A percentile compares a stretch with the other conserved stretches of the same genome.
These are phyloP conservation scores for Eupithecia subumbrata DNA, from an alignment of 2,888 invertebrate genomes.

Conservation along the genomic window DNA sequence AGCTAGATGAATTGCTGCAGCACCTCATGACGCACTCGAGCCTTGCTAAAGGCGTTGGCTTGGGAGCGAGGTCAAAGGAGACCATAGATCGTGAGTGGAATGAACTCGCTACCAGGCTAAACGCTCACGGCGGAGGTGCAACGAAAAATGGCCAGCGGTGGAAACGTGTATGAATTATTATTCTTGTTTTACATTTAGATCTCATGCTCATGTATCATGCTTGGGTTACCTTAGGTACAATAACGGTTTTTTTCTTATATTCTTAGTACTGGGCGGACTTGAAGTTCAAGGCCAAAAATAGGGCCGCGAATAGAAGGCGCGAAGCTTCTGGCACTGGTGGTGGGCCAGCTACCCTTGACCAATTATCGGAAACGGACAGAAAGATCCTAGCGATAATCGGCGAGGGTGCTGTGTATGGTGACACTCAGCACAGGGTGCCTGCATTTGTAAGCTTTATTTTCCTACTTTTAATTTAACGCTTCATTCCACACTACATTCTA, in stretches of 20 bases:
- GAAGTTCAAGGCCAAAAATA: not conserved
- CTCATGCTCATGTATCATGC: too few species aligned
- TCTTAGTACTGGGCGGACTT: slow-evolving; percentile 1
- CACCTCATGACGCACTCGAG: slow-evolving; percentile 16
- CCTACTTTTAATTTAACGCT: too few species aligned
- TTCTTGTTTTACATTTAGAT: too few species aligned
- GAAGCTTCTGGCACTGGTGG: not conserved
- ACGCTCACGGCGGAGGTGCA: slow-evolving; percentile 19
- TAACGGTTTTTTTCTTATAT: not conserved
- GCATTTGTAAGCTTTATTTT: too few species aligned
- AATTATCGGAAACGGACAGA: not conserved
- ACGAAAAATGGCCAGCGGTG: not conserved
- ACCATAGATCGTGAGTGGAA: slow-evolving; percentile 19
- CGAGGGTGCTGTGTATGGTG: too few species aligned
- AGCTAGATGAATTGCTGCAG: slow-evolving; percentile 9
- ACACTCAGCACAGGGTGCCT: too few species aligned
- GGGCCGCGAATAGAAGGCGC: not conserved
- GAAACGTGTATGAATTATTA: too few species aligned
- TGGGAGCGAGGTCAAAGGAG: slow-evolving; percentile 17
- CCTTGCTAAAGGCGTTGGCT: slow-evolving; percentile 23
- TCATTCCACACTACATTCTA: too few species aligned
- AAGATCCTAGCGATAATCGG: too few species aligned
- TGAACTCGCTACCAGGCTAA: slow-evolving; percentile 19
- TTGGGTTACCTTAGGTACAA: too few species aligned
- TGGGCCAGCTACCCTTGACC: not conserved